Evolutionary conservation across 37 sponge, comb jelly and placozoan species (phyloP), one percentile per base, ranked within the genome.

Genomic region (Dysidea cf. avara): DNA sequence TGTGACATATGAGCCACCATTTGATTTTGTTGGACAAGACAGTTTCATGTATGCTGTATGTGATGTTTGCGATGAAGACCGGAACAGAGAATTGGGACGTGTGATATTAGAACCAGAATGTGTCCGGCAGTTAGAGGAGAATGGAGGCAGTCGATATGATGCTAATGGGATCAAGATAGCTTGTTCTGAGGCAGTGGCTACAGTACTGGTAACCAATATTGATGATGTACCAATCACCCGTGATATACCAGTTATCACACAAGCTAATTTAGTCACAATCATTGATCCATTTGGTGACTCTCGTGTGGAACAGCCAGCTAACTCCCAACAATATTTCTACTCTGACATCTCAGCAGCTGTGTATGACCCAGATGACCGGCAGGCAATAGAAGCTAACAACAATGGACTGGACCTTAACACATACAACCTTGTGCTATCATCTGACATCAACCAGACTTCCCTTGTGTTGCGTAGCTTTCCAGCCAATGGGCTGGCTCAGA

Each of bases 31-130:
- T 12, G 95, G 95, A 0, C 40, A 59, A 0, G 95, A 94, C 55
- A 76, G 21, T 40, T 94, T 94, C 54, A 79, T 53, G 0, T 94
- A 79, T 50, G 54, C 91, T 20, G 91, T 94, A 50, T 94, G 95
- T 68, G 95, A 94, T 66, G 22, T 46, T 25, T 94, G 95, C 43
- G 91, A 94, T 64, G 53, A 48, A 48, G 64, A 69, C 1, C 47
- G 95, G 16, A 59, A 83, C 39, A 25, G 29, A 1, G 91, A 90
- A 38, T 63, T 90, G 61, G 95, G 95, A 13, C 72, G 87, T 47
- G 72, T 77, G 0, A 61, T 51, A 28, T 81, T 74, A 29, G 84
- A 59, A 18, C 87, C 83, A 32, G 64, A 80, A 49, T 90, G 95
- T 76, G 18, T 59, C 18, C 40, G 66, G n/a, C 91, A 94, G 62